Percentiles rank a stretch among this genome's conserved stretches.
Evolutionary conservation across 2,888 invertebrate genomes (phyloP).

Genomic region (Dicranocentrus wangi): DNA sequence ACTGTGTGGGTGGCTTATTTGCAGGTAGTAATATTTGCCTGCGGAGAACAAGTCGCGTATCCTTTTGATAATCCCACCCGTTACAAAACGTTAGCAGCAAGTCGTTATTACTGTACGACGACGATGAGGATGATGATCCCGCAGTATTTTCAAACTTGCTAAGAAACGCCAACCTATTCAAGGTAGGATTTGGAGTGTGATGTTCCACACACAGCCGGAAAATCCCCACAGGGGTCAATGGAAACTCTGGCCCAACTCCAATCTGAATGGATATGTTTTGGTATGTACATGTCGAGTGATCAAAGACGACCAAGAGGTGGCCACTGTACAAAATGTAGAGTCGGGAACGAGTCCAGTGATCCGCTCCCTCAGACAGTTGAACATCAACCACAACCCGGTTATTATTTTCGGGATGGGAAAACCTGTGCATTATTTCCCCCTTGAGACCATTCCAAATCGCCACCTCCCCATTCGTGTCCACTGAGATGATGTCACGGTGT

Average conservation of each 20-base stretch:
- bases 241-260: slow-evolving; percentile 33
- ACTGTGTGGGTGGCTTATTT: slow-evolving; percentile 2
- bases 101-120: slow-evolving; percentile 4
- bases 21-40: slow-evolving; percentile 27
- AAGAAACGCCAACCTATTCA: slow-evolving; percentile 65
- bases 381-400: slow-evolving; percentile 65
- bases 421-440: slow-evolving; percentile 61
- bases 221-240: slow-evolving; percentile 46
- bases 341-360: slow-evolving; percentile 68
- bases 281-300: slow-evolving; percentile 63
- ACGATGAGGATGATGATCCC: slow-evolving; percentile 25
- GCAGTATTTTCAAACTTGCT: slow-evolving; percentile 34
- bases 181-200: slow-evolving; percentile 46
- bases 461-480: slow-evolving; percentile 63
- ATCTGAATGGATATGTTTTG: slow-evolving; percentile 68
- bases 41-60: slow-evolving; percentile 25
- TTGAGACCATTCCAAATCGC: slow-evolving; percentile 68
- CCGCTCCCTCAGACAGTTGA: slow-evolving; percentile 67
- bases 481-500: slow-evolving; percentile 66
- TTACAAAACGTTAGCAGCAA: slow-evolving; percentile 45
- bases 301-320: slow-evolving; percentile 69
- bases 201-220: slow-evolving; percentile 68
- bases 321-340: slow-evolving; percentile 68
- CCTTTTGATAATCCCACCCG: slow-evolving; percentile 66
- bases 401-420: slow-evolving; percentile 66